Percentiles rank a stretch among this genome's conserved stretches.
Evolutionary conservation across 2,888 invertebrate species (phyloP).

Genomic region (Lapara coniferarum): DNA sequence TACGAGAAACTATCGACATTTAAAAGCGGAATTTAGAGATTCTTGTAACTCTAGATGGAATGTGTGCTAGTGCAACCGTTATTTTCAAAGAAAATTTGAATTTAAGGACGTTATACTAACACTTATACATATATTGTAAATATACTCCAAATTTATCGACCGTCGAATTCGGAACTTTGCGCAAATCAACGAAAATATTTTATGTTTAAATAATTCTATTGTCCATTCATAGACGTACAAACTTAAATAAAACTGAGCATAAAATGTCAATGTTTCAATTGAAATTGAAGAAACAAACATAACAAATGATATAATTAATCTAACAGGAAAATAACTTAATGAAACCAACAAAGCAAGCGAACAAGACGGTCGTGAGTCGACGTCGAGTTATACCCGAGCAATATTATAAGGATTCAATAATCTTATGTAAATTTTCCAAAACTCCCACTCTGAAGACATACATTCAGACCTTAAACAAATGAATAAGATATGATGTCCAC

Average conservation of each 20-base stretch:
- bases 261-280: no score
- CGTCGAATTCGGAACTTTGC: background rate
- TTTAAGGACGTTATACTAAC: background rate
- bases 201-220: no score
- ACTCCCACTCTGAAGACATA: background rate
- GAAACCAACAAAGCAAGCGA: background rate
- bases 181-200: no score
- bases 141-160: constrained; percentile 14
- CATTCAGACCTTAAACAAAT: constrained; percentile 1
- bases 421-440: constrained; percentile 8
- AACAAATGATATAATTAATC: no score
- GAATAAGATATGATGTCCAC: background rate
- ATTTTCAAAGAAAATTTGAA: background rate
- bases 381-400: background rate
- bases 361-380: background rate
- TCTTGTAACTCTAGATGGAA: background rate
- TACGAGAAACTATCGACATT: background rate
- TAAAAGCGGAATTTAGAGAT: background rate
- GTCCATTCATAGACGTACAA: no score
- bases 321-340: background rate
- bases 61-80: background rate
- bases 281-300: no score
- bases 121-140: constrained; percentile 4
- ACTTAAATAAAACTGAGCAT: no score
- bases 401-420: background rate